Evolutionary conservation across 2,888 invertebrate genomes (phyloP).

Genomic region (Lissocephala sabroskyi): DNA sequence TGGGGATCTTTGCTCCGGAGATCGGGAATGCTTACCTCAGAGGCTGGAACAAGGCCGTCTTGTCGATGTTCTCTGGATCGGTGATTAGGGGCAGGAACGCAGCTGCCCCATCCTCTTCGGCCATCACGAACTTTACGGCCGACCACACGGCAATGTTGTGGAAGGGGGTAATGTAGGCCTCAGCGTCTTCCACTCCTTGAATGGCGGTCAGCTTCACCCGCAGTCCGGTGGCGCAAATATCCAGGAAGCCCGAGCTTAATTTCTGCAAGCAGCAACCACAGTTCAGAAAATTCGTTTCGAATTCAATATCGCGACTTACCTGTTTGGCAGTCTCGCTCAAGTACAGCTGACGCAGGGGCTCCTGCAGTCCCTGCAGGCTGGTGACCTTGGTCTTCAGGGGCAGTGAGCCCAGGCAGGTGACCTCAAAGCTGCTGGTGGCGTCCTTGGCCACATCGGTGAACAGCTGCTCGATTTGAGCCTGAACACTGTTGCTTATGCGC

Average conservation of each 20-base stretch:
- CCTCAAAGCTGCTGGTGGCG: constrained; percentile 78
- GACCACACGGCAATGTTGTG: constrained; percentile 96
- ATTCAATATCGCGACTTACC: constrained; percentile 39
- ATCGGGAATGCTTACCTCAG: constrained; percentile 22
- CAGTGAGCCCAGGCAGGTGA: constrained; percentile 87
- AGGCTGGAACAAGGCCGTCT: constrained; percentile 78
- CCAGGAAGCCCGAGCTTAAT: constrained; percentile 65
- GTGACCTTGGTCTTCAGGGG: constrained; percentile 86
- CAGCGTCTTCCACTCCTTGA: constrained; percentile 46
- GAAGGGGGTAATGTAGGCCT: constrained; percentile 81
- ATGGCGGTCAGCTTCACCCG: constrained; percentile 76
- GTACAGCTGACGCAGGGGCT: constrained; percentile 84
- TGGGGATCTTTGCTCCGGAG: not conserved
- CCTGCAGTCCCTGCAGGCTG: constrained; percentile 86
- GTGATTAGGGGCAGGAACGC: constrained; percentile 90
- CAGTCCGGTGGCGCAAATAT: constrained; percentile 76
- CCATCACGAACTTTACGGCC: constrained; percentile 87
- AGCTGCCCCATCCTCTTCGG: constrained; percentile 76
- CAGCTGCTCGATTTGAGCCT: constrained; percentile 89
- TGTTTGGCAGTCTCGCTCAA: constrained; percentile 68
- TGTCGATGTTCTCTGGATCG: constrained; percentile 85
- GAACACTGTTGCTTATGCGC: constrained; percentile 81
- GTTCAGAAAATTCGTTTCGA: not conserved
- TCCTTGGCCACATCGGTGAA: constrained; percentile 83
- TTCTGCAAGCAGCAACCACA: constrained; percentile 41